Percentiles rank a stretch among this genome's conserved stretches.
These are phyloP conservation scores for Pectinophora gossypiella DNA, from an alignment of 1,140 invertebrate species.

Conservation along the genomic window DNA sequence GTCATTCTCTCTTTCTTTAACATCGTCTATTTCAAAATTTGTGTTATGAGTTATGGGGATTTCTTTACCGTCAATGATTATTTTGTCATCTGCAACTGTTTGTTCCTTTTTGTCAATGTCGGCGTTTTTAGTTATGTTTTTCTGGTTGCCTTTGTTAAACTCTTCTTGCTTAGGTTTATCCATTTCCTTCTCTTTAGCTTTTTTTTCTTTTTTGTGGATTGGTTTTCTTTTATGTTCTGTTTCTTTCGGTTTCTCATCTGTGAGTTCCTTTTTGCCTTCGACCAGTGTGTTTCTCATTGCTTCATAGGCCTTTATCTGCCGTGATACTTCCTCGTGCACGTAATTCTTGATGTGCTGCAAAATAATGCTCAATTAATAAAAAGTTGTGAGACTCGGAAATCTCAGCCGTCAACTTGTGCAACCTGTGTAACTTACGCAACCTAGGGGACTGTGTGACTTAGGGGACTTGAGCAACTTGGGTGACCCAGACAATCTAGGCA, in stretches of 20 bases:
- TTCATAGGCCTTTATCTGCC: neutral
- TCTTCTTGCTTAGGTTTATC: neutral
- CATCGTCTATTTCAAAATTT: too few species aligned
- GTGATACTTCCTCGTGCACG: neutral
- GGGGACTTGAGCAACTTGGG: too few species aligned
- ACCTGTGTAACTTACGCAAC: too few species aligned
- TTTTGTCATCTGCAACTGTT: neutral
- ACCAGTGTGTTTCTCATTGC: neutral
- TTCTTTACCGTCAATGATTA: slow-evolving; percentile 9
- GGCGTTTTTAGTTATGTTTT: neutral
- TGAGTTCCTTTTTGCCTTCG: neutral
- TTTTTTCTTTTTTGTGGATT: neutral
- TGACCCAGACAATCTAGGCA: too few species aligned
- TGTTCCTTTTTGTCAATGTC: neutral
- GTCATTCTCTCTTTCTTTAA: too few species aligned
- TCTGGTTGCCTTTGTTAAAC: neutral
- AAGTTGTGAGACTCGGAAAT: too few species aligned
- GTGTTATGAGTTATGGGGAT: slow-evolving; percentile 1
- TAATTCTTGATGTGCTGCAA: neutral
- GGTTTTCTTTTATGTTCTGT: neutral
- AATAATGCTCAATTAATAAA: too few species aligned
- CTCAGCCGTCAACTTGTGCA: too few species aligned
- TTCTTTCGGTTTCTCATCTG: neutral
- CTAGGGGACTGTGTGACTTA: too few species aligned
- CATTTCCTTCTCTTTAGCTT: neutral